A percentile compares a stretch with the other conserved stretches of the same genome.
Evolutionary conservation across 2,113 vertebrate genomes (phyloP).

Genomic region (Falco punctatus): DNA sequence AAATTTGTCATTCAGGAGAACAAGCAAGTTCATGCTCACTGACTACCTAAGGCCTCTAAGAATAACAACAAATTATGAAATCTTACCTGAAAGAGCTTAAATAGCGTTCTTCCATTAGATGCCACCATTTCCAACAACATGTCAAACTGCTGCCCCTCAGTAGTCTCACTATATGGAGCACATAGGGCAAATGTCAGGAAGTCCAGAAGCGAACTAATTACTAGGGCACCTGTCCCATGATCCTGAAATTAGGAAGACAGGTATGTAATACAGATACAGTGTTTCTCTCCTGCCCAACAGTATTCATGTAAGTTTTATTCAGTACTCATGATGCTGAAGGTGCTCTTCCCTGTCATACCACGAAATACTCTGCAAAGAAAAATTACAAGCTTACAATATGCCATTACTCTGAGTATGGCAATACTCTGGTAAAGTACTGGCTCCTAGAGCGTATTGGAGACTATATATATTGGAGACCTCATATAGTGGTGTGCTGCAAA

Average conservation of each 20-base stretch:
- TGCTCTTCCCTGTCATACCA: neutral
- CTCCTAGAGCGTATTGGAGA: neutral
- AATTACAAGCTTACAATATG: neutral
- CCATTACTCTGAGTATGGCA: neutral
- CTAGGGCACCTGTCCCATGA: slow-evolving; percentile 95
- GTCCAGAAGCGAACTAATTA: slow-evolving; percentile 98
- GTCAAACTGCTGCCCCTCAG: slow-evolving; percentile 98
- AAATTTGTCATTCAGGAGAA: neutral
- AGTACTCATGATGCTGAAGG: neutral
- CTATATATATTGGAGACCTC: neutral
- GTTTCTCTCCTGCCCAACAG: fast-evolving
- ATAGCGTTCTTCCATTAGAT: slow-evolving; percentile 91
- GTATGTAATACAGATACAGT: neutral
- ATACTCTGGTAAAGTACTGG: neutral
- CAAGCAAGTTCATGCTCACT: neutral
- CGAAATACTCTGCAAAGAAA: neutral
- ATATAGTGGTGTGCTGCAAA: neutral
- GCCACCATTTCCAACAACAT: slow-evolving; percentile 99
- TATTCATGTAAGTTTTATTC: neutral
- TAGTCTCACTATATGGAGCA: slow-evolving; percentile 98
- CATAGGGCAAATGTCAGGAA: slow-evolving; percentile 99
- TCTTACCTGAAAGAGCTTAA: slow-evolving; percentile 97
- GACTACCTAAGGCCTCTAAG: neutral
- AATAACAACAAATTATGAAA: neutral
- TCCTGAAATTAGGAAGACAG: slow-evolving; percentile 80